phyloP scores from a whole-genome alignment of 2,888 invertebrate genomes.

The Drosophila kanekoi region DNA sequence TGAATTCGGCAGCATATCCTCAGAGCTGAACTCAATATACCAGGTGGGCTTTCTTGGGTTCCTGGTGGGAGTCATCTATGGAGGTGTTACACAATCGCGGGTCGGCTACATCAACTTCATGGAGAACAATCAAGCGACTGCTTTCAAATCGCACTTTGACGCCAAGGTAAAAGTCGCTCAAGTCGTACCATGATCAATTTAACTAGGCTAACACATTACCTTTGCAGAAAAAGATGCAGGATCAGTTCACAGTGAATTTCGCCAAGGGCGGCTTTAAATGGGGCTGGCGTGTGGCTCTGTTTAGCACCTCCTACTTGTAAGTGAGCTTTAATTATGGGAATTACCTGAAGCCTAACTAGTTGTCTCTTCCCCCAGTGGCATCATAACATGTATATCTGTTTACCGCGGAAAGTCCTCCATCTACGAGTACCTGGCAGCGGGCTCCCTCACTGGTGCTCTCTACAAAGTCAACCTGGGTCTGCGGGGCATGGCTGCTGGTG shows the following conservation, averaged over 20 bases:
- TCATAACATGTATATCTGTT: conserved; percentile 88
- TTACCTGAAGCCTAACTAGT: neutral
- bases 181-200: accelerated
- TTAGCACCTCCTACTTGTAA: conserved; percentile 90
- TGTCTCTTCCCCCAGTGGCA: conserved; percentile 86
- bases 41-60: conserved; percentile 88
- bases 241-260: conserved; percentile 89
- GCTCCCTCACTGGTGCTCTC: conserved; percentile 87
- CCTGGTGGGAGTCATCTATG: conserved; percentile 88
- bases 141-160: conserved; percentile 88
- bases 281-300: conserved; percentile 89
- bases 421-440: conserved; percentile 89
- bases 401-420: conserved; percentile 89
- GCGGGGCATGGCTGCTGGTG: conserved; percentile 89
- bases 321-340: conserved; percentile 41
- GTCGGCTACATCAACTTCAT: conserved; percentile 89
- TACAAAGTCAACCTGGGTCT: conserved; percentile 90
- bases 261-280: conserved; percentile 90
- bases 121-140: conserved; percentile 90
- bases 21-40: conserved; percentile 87
- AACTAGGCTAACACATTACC: too few species aligned
- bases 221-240: conserved; percentile 89
- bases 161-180: conserved; percentile 87
- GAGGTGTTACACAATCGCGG: conserved; percentile 88
- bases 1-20: conserved; percentile 88